phyloP scores from a whole-genome alignment of 2,888 invertebrate species.

The Tetanocera ferruginea region DNA sequence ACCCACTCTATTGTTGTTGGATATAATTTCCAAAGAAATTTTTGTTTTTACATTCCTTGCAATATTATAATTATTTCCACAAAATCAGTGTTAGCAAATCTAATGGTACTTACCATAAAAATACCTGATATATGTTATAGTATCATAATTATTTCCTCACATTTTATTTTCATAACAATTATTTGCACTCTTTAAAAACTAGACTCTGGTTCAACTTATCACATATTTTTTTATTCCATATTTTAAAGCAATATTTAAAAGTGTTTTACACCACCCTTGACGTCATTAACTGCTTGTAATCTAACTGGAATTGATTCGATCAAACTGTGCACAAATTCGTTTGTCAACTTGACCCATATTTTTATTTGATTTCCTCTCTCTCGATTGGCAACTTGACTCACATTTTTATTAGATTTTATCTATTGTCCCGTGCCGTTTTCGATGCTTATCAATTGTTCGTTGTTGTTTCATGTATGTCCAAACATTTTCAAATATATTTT shows the following conservation, averaged over 20 bases:
- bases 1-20: too few species aligned
- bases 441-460: neutral
- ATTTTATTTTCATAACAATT: neutral
- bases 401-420: conserved; percentile 36
- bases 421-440: conserved; percentile 16
- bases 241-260: conserved; percentile 24
- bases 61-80: too few species aligned
- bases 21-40: too few species aligned
- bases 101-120: too few species aligned
- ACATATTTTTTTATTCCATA: neutral
- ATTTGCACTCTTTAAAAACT: neutral
- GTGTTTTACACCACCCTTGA: conserved; percentile 28
- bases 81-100: too few species aligned
- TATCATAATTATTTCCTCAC: too few species aligned
- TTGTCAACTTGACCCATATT: conserved; percentile 32
- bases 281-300: conserved; percentile 39
- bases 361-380: conserved; percentile 37
- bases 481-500: conserved; percentile 38
- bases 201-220: neutral
- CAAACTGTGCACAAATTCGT: conserved; percentile 26
- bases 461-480: conserved; percentile 27
- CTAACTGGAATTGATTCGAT: conserved; percentile 38
- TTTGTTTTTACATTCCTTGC: too few species aligned
- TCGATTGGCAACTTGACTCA: conserved; percentile 28
- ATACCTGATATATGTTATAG: too few species aligned